These are phyloP conservation scores for Neotoma lepida DNA, from an alignment of 2,113 vertebrate genomes.

Conservation along the genomic window DNA sequence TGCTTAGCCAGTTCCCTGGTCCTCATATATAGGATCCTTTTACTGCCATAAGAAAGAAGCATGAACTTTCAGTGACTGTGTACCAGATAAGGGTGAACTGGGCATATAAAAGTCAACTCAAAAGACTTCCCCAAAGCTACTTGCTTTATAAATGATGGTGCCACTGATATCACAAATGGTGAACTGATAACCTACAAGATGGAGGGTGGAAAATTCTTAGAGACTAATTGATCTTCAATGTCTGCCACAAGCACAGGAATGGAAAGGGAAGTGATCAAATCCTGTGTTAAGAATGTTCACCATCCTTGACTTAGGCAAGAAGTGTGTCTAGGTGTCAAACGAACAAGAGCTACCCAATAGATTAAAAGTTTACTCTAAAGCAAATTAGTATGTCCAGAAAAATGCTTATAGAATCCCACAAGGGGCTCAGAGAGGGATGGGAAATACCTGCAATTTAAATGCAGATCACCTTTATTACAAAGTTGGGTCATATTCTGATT, in stretches of 20 bases:
- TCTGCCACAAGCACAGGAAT: neutral
- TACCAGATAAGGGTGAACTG: neutral
- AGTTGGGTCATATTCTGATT: conserved; percentile 65
- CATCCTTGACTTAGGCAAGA: conserved; percentile 2
- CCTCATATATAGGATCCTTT: neutral
- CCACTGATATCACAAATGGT: neutral
- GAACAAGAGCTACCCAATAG: conserved; percentile 69
- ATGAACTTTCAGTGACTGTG: neutral
- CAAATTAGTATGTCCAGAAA: conserved; percentile 67
- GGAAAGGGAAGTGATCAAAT: neutral
- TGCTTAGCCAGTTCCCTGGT: neutral
- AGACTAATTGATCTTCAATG: neutral
- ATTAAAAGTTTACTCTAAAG: conserved; percentile 52
- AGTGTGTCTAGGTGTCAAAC: neutral
- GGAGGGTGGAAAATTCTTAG: neutral
- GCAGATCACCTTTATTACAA: conserved; percentile 70
- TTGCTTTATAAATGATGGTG: neutral
- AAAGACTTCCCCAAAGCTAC: neutral
- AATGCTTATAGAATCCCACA: conserved; percentile 56
- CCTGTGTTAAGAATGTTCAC: neutral
- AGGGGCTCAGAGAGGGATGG: conserved; percentile 65
- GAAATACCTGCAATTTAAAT: conserved; percentile 69
- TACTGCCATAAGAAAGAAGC: neutral
- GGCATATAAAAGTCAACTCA: neutral
- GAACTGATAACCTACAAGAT: conserved; percentile 55